phyloP scores from a whole-genome alignment of 1,140 invertebrate genomes.

The Zaprionus gabonicus region DNA sequence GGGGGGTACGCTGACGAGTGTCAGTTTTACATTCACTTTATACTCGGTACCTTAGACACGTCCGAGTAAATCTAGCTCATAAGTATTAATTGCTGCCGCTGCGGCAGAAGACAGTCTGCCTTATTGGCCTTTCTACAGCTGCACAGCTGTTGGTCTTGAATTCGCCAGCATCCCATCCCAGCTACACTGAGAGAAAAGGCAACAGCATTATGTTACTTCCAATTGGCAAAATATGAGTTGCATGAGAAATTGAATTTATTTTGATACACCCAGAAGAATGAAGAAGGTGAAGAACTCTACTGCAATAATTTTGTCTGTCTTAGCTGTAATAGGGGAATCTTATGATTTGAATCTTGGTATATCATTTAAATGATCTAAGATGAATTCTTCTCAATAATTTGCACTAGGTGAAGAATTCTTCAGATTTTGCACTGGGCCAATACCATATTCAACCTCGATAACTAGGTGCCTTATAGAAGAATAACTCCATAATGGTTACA shows the following conservation, averaged over 20 bases:
- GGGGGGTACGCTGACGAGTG: constrained; percentile 55
- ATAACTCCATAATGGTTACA: too few species aligned
- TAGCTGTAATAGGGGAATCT: too few species aligned
- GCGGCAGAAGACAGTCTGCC: constrained; percentile 37
- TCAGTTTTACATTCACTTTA: constrained; percentile 80
- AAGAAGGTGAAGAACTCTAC: not conserved
- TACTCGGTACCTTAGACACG: constrained; percentile 69
- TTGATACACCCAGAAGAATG: not conserved
- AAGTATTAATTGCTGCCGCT: constrained; percentile 70
- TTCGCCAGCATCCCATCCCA: not conserved
- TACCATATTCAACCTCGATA: too few species aligned
- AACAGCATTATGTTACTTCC: not conserved
- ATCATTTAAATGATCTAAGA: too few species aligned
- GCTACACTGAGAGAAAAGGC: constrained; percentile 2
- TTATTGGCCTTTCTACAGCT: constrained; percentile 64
- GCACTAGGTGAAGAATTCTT: too few species aligned
- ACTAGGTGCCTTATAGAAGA: too few species aligned
- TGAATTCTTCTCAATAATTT: too few species aligned
- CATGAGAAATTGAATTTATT: not conserved
- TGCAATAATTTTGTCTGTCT: too few species aligned
- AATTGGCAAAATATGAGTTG: not conserved
- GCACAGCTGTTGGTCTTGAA: constrained; percentile 65
- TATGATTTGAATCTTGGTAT: too few species aligned
- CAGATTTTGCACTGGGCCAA: too few species aligned
- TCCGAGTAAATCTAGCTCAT: constrained; percentile 11